Evolutionary conservation across 2,113 vertebrate species (phyloP).

Genomic region (Plecturocebus donacophilus): DNA sequence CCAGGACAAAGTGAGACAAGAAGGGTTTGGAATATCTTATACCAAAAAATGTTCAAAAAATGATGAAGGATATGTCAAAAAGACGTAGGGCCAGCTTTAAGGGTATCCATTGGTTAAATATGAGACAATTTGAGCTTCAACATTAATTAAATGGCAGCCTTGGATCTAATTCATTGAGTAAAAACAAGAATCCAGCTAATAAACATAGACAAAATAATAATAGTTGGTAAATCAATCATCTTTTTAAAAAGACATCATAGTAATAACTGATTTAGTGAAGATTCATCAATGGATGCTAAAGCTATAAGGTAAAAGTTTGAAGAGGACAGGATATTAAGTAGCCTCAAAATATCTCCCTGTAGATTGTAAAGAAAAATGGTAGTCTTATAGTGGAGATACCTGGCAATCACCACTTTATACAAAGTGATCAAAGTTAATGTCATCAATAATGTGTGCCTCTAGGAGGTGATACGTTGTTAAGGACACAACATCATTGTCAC

Average conservation of each 20-base stretch:
- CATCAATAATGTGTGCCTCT: neutral
- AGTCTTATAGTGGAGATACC: neutral
- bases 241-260: neutral
- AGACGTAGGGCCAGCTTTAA: neutral
- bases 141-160: neutral
- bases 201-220: neutral
- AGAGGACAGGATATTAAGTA: neutral
- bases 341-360: neutral
- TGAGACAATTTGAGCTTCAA: neutral
- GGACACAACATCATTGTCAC: neutral
- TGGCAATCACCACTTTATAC: neutral
- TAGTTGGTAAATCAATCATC: neutral
- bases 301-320: neutral
- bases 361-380: neutral
- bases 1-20: neutral
- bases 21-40: neutral
- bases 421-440: neutral
- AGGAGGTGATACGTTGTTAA: neutral
- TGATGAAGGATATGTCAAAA: neutral
- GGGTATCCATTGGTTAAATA: neutral
- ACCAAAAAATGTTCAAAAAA: neutral
- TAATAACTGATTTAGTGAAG: neutral
- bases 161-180: neutral
- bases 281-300: neutral
- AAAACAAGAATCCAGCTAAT: constrained; percentile 17